Percentiles rank a stretch among this genome's conserved stretches.
Conservation (phyloP, 2,888 invertebrate genomes). For the Tenthredo livida region DNA sequence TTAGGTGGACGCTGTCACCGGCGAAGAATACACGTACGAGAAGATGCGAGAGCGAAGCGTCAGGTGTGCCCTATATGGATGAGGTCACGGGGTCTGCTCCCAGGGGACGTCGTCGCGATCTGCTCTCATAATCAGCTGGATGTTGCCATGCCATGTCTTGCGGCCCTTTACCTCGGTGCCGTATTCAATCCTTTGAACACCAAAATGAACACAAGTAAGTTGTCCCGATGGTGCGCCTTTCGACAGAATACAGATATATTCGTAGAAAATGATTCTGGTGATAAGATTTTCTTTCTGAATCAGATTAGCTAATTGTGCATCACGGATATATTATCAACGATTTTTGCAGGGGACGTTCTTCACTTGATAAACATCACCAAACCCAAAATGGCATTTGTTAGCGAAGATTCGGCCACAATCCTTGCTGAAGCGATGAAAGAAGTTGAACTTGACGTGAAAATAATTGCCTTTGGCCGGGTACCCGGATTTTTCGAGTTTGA, state of each 20-base stretch:
- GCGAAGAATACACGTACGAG: constrained; percentile 61
- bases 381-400: constrained; percentile 60
- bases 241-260: too few relatives aligned
- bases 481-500: too few relatives aligned
- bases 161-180: constrained; percentile 56
- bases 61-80: constrained; percentile 72
- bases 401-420: constrained; percentile 49
- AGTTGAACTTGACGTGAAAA: constrained; percentile 44
- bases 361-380: constrained; percentile 49
- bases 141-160: constrained; percentile 55
- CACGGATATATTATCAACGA: too few relatives aligned
- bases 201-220: constrained; percentile 1
- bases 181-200: constrained; percentile 53
- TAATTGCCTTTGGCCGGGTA: too few relatives aligned
- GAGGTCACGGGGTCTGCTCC: constrained; percentile 63
- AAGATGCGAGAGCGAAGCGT: constrained; percentile 65
- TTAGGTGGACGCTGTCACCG: constrained; percentile 66
- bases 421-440: constrained; percentile 52
- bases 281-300: too few relatives aligned
- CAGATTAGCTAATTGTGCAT: too few relatives aligned
- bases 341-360: neutral
- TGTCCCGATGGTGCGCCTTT: too few relatives aligned
- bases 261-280: too few relatives aligned
- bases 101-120: constrained; percentile 66
- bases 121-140: constrained; percentile 61